Conservation (phyloP, 1,140 invertebrate genomes). For the Drosophila oshimai region DNA sequence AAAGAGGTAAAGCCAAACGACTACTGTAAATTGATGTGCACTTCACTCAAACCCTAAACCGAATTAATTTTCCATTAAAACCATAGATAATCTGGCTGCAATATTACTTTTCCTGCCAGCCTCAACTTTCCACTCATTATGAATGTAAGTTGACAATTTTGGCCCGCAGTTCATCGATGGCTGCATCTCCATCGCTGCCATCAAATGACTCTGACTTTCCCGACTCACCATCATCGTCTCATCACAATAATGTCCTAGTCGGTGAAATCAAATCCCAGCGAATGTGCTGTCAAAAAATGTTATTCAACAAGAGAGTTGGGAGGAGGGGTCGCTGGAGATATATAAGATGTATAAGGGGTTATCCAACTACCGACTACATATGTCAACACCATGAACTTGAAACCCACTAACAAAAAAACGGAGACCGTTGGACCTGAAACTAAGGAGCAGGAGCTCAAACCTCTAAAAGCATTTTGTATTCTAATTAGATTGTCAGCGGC, state of each 20-base stretch:
- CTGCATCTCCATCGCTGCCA: conserved; percentile 43
- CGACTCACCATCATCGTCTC: conserved; percentile 42
- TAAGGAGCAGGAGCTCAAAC: conserved; percentile 1
- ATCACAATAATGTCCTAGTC: conserved; percentile 53
- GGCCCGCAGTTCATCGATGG: conserved; percentile 52
- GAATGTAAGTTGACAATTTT: conserved; percentile 52
- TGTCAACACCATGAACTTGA: conserved; percentile 80
- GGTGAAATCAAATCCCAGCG: conserved; percentile 15
- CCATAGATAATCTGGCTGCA: conserved; percentile 2
- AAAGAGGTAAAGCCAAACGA: background rate
- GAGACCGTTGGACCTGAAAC: background rate
- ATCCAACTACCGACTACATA: conserved; percentile 55
- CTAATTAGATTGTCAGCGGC: conserved; percentile 81
- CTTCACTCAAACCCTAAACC: background rate
- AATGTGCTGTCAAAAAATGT: conserved; percentile 30
- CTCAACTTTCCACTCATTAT: conserved; percentile 69
- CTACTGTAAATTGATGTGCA: background rate
- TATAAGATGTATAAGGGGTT: background rate
- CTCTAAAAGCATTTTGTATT: conserved; percentile 77
- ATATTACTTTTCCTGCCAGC: conserved; percentile 8
- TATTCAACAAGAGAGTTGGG: background rate
- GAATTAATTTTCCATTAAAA: conserved; percentile 27
- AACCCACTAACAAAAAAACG: too few species aligned
- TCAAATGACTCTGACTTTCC: conserved; percentile 32
- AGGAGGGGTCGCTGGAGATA: background rate